Evolutionary conservation across 1,140 invertebrate genomes (phyloP).

Genomic region (Eriocheir sinensis): DNA sequence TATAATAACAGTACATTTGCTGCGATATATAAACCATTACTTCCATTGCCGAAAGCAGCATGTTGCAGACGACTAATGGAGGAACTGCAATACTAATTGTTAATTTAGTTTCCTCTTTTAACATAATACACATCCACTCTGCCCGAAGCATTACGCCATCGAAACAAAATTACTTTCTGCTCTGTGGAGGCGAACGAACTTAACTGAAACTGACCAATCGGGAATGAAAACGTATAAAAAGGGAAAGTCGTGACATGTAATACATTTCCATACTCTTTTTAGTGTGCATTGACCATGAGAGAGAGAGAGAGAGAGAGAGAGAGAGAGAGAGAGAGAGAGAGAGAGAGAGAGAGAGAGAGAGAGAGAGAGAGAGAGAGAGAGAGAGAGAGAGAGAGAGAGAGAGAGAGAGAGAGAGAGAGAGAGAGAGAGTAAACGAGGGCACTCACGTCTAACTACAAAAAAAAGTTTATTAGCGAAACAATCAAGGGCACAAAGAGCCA

Average conservation of each 20-base stretch:
- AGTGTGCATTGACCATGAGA: neutral
- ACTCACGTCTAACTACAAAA: no score
- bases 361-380: no score
- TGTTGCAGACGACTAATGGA: neutral
- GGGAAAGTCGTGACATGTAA: neutral
- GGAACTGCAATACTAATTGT: neutral
- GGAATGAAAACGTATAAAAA: neutral
- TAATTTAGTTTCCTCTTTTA: neutral
- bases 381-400: no score
- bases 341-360: no score
- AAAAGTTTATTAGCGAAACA: neutral
- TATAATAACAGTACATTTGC: no score
- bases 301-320: slow-evolving; percentile 13
- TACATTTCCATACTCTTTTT: slow-evolving; percentile 12
- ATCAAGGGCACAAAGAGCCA: neutral
- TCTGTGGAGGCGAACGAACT: neutral
- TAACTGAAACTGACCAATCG: slow-evolving; percentile 14
- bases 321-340: no score
- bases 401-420: no score
- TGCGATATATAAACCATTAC: no score
- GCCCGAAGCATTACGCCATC: neutral
- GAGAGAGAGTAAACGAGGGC: no score
- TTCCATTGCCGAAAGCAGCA: no score
- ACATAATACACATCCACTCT: neutral
- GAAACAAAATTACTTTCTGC: slow-evolving; percentile 6